These are phyloP conservation scores for Pachycephus smyrnensis DNA, from an alignment of 2,888 invertebrate species.

Conservation along the genomic window DNA sequence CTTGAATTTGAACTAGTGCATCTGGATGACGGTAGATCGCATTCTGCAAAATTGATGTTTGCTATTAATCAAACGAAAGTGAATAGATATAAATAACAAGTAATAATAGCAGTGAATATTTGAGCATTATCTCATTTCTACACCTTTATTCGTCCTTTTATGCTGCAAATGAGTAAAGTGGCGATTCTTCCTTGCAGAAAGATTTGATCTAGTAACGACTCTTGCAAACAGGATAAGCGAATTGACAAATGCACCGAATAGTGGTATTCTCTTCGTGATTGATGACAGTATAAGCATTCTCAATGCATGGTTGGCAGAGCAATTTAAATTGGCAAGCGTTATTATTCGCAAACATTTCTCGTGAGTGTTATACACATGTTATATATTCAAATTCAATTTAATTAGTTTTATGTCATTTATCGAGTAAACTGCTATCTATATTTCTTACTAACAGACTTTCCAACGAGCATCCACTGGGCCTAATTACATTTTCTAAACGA, in stretches of 20 bases:
- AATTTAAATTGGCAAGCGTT: constrained; percentile 17
- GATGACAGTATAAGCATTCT: constrained; percentile 21
- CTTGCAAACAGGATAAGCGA: constrained; percentile 17
- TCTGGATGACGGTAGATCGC: no score
- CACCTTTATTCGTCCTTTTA: no score
- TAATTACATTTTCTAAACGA: constrained; percentile 18
- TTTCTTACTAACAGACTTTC: constrained; percentile 16
- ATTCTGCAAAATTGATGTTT: no score
- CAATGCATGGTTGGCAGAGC: constrained; percentile 20
- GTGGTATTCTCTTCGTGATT: constrained; percentile 23
- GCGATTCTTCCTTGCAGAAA: constrained; percentile 10
- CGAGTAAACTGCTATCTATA: background rate
- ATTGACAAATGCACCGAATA: background rate
- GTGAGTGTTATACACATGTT: constrained; percentile 9
- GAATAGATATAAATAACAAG: no score
- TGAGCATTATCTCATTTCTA: no score
- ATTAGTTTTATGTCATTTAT: background rate
- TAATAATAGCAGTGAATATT: no score
- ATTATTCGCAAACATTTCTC: constrained; percentile 20
- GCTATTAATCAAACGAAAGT: no score
- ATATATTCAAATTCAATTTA: no score
- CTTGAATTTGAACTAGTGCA: constrained; percentile 1
- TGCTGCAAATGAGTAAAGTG: no score
- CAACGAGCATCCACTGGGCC: constrained; percentile 19
- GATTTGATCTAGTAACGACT: constrained; percentile 4